Evolutionary conservation across 2,888 invertebrate species (phyloP).

Genomic region (Brachycybe producta): DNA sequence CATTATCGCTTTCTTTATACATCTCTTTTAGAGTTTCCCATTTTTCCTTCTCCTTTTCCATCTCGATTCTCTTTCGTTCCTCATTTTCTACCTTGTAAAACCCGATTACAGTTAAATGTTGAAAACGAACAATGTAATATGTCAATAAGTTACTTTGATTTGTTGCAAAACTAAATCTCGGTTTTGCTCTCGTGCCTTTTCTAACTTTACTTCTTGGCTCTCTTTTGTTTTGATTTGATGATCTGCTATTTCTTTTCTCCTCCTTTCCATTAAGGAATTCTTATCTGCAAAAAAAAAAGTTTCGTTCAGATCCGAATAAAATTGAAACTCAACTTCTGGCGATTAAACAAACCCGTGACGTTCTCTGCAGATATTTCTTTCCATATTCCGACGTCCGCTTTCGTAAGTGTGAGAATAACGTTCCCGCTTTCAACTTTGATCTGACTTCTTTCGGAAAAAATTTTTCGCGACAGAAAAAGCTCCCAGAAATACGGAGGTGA

Average conservation of each 20-base stretch:
- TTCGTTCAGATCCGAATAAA: background rate
- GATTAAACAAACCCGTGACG: background rate
- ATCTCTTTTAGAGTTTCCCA: slow-evolving; percentile 2
- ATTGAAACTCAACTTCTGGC: too few relatives aligned
- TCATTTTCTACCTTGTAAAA: slow-evolving; percentile 3
- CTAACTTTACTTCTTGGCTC: slow-evolving; percentile 22
- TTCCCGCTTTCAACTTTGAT: background rate
- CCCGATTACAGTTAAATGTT: too few relatives aligned
- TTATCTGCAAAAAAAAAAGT: background rate
- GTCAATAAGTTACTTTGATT: slow-evolving; percentile 32
- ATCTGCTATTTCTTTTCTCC: slow-evolving; percentile 4
- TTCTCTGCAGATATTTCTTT: background rate
- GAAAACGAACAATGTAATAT: too few relatives aligned
- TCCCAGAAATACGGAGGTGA: slow-evolving; percentile 10
- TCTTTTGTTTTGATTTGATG: background rate
- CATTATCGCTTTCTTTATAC: too few relatives aligned
- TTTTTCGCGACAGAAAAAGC: background rate
- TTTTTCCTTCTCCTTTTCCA: background rate
- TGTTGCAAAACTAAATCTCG: background rate
- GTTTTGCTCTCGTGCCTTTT: background rate
- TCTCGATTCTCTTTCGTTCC: slow-evolving; percentile 9
- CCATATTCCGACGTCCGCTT: background rate
- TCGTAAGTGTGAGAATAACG: background rate
- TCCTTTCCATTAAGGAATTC: slow-evolving; percentile 3
- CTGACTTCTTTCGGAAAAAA: background rate